Percentiles rank a stretch among this genome's conserved stretches.
Conservation (phyloP, 2,888 invertebrate species). For the Mythimna vitellina region DNA sequence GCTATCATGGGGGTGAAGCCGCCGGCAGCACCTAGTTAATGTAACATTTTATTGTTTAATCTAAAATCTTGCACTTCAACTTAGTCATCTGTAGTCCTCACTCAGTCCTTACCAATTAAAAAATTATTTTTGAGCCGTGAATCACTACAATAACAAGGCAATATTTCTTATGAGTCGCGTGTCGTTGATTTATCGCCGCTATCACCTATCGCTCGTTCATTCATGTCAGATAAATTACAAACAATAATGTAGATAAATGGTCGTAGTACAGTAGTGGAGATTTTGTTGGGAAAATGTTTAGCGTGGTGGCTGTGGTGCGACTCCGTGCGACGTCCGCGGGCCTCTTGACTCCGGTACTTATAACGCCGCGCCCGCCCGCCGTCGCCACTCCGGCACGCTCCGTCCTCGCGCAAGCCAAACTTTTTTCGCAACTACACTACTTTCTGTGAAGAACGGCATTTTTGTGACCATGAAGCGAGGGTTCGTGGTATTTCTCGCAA, state of each 20-base stretch:
- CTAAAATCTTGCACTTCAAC: not conserved
- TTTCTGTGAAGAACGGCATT: conserved; percentile 35
- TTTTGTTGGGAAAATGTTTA: conserved; percentile 52
- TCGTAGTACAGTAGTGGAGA: conserved; percentile 44
- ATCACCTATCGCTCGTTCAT: conserved; percentile 55
- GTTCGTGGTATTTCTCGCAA: conserved; percentile 71
- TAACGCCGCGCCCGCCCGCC: conserved; percentile 68
- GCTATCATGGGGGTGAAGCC: too few relatives aligned
- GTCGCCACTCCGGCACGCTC: conserved; percentile 76
- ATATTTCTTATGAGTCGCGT: conserved; percentile 46
- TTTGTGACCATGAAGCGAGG: conserved; percentile 73
- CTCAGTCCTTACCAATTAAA: conserved; percentile 13
- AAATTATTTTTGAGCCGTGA: conserved; percentile 37
- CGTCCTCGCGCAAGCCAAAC: conserved; percentile 66
- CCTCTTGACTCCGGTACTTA: conserved; percentile 69
- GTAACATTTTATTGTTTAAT: not conserved
- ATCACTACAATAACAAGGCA: conserved; percentile 49
- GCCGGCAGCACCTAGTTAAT: not conserved
- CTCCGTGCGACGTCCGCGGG: conserved; percentile 46
- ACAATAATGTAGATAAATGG: conserved; percentile 44
- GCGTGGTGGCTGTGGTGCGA: conserved; percentile 20
- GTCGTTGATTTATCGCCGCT: conserved; percentile 46
- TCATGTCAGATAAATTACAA: conserved; percentile 55
- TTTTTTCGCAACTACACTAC: conserved; percentile 42
- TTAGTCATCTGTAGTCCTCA: conserved; percentile 1